phyloP scores from a whole-genome alignment of 2,113 vertebrate genomes.

The Sinosuthora webbiana region DNA sequence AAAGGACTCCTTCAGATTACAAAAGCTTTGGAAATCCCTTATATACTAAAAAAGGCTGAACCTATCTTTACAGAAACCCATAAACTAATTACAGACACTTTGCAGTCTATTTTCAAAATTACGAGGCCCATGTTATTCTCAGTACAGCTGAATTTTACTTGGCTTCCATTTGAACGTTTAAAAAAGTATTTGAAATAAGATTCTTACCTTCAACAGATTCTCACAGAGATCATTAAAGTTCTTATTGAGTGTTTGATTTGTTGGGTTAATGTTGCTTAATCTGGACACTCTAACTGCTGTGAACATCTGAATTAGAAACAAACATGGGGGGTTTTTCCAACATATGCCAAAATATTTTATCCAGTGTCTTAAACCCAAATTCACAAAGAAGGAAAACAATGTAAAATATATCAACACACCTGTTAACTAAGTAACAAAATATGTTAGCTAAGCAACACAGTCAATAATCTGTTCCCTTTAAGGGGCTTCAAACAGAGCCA shows the following conservation, averaged over 20 bases:
- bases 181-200: neutral
- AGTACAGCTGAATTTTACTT: neutral
- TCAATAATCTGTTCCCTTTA: neutral
- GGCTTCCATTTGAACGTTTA: neutral
- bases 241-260: constrained; percentile 95
- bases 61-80: neutral
- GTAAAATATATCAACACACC: neutral
- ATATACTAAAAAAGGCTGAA: neutral
- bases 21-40: neutral
- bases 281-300: constrained; percentile 93
- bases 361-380: neutral
- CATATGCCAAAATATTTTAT: neutral
- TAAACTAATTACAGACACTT: neutral
- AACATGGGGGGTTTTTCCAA: neutral
- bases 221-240: constrained; percentile 97
- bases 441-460: neutral
- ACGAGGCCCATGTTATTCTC: neutral
- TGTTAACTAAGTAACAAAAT: neutral
- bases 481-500: neutral
- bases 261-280: constrained; percentile 87
- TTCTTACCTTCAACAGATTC: constrained; percentile 92
- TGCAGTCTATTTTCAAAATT: neutral
- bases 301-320: constrained; percentile 87
- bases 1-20: neutral
- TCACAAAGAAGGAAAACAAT: neutral